Evolutionary conservation across 2,797 vertebrate genomes (phyloP).

Genomic region (Lithobates sylvaticus): DNA sequence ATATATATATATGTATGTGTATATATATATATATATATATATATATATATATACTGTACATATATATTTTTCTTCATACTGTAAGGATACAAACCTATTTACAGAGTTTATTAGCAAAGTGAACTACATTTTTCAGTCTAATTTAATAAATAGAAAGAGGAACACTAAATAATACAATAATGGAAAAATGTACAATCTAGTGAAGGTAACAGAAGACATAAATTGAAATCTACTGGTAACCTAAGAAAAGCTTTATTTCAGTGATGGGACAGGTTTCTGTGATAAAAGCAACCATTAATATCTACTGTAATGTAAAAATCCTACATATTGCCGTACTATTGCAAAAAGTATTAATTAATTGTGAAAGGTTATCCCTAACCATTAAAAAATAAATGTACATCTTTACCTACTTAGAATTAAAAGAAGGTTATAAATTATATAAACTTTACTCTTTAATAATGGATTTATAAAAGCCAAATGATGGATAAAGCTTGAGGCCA

Average conservation of each 20-base stretch:
- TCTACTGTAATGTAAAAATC: conserved; percentile 34
- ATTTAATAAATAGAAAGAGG: conserved; percentile 2
- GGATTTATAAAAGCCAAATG: neutral
- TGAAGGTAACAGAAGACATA: conserved; percentile 14
- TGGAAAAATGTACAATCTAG: neutral
- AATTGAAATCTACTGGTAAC: conserved; percentile 15
- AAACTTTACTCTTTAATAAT: conserved; percentile 12
- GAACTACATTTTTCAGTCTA: neutral
- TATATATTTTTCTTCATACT: too few species aligned
- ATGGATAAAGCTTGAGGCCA: neutral
- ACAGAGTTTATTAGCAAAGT: neutral
- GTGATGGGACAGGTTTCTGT: conserved; percentile 3
- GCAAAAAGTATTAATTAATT: conserved; percentile 44
- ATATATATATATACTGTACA: too few species aligned
- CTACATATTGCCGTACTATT: conserved; percentile 31
- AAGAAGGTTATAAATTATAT: conserved; percentile 4
- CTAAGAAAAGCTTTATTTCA: neutral
- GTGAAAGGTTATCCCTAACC: conserved; percentile 43
- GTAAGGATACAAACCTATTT: too few species aligned
- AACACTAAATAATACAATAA: neutral
- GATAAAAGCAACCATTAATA: conserved; percentile 41
- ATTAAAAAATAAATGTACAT: conserved; percentile 40
- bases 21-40: too few species aligned
- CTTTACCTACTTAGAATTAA: conserved; percentile 24
- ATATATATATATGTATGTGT: too few species aligned